These are phyloP conservation scores for Temnothorax rugatulus DNA, from an alignment of 2,888 invertebrate genomes.

Conservation along the genomic window DNA sequence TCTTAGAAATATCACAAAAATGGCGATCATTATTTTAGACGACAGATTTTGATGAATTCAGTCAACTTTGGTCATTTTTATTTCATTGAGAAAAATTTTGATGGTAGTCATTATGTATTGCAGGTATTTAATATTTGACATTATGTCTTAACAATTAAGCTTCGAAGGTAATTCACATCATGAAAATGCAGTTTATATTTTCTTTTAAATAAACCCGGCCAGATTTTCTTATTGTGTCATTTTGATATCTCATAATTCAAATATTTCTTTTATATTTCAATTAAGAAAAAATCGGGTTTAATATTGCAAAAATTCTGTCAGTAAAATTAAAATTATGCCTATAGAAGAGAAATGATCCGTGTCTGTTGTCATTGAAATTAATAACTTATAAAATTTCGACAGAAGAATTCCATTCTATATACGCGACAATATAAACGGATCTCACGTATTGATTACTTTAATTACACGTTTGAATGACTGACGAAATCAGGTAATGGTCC, in stretches of 20 bases:
- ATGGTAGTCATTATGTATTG: not conserved
- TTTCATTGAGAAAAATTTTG: not conserved
- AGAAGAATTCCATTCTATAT: not conserved
- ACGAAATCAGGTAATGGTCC: slow-evolving; percentile 41
- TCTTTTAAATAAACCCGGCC: not conserved
- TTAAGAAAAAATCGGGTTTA: not conserved
- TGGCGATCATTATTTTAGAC: not conserved
- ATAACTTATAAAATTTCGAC: not conserved
- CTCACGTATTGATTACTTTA: not conserved
- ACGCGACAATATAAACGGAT: not conserved
- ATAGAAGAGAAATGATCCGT: not conserved
- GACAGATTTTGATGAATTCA: not conserved
- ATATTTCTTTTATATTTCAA: not conserved
- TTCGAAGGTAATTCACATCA: not conserved
- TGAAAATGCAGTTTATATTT: not conserved
- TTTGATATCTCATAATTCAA: not conserved
- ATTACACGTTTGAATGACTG: not conserved
- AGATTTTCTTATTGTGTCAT: not conserved
- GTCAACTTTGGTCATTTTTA: not conserved
- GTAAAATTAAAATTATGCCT: not conserved
- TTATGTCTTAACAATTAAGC: not conserved
- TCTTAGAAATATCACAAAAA: not conserved
- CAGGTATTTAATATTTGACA: not conserved
- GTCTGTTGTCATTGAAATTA: not conserved
- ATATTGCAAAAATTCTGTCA: not conserved